A percentile compares a stretch with the other conserved stretches of the same genome.
phyloP scores from a whole-genome alignment of 1,140 invertebrate species.

The Dendroctonus ponderosae region DNA sequence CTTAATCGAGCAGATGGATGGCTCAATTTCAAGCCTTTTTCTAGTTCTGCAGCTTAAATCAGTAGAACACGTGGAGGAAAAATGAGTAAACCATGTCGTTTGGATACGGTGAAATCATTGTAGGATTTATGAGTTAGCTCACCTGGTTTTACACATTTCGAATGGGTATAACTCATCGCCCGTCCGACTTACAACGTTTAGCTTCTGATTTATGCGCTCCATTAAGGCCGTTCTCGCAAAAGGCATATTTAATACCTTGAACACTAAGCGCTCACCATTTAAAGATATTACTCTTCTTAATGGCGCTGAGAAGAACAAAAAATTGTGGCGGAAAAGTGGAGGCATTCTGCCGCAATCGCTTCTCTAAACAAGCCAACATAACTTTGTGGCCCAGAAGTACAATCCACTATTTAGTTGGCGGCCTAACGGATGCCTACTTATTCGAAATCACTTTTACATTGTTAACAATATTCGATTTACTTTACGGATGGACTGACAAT shows the following conservation, averaged over 20 bases:
- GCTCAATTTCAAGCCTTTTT: too few relatives aligned
- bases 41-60: too few relatives aligned
- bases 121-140: slow-evolving; percentile 30
- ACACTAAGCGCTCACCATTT: slow-evolving; percentile 26
- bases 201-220: slow-evolving; percentile 31
- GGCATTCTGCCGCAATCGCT: too few relatives aligned
- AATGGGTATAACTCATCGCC: slow-evolving; percentile 33
- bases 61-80: neutral
- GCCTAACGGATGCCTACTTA: slow-evolving; percentile 12
- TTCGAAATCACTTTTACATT: slow-evolving; percentile 12
- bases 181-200: slow-evolving; percentile 32
- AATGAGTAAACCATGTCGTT: slow-evolving; percentile 1
- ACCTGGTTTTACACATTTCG: slow-evolving; percentile 36
- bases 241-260: slow-evolving; percentile 30
- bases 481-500: slow-evolving; percentile 16
- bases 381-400: too few relatives aligned
- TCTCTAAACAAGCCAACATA: too few relatives aligned
- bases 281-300: slow-evolving; percentile 25
- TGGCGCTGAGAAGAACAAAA: too few relatives aligned
- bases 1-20: too few relatives aligned
- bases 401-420: neutral
- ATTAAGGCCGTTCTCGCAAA: slow-evolving; percentile 29
- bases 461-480: slow-evolving; percentile 19
- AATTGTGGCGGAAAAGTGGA: too few relatives aligned
- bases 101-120: slow-evolving; percentile 15